A percentile compares a stretch with the other conserved stretches of the same genome.
Evolutionary conservation across 2,888 invertebrate species (phyloP).

Genomic region (Cheilosia scutellata): DNA sequence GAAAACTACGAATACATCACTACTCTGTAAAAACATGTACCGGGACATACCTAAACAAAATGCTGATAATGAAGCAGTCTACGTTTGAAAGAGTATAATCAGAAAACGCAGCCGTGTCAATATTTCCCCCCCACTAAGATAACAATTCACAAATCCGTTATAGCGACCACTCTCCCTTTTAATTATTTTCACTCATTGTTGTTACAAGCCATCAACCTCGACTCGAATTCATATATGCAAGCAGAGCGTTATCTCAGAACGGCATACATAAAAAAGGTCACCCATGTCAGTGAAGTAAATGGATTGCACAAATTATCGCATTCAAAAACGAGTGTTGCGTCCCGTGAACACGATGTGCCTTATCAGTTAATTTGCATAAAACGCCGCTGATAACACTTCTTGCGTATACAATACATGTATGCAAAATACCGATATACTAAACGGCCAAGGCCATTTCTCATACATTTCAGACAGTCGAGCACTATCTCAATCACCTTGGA

Average conservation of each 20-base stretch:
- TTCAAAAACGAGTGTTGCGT: slow-evolving; percentile 1
- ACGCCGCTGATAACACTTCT: slow-evolving; percentile 12
- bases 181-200: neutral
- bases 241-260: slow-evolving; percentile 22
- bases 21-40: no score
- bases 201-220: slow-evolving; percentile 26
- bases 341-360: neutral
- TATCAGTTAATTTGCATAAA: slow-evolving; percentile 42
- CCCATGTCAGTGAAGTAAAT: slow-evolving; percentile 38
- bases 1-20: no score
- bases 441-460: slow-evolving; percentile 15
- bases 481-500: slow-evolving; percentile 46
- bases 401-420: neutral
- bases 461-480: neutral
- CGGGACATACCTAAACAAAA: no score
- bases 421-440: neutral
- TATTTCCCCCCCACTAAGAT: slow-evolving; percentile 4
- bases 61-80: slow-evolving; percentile 3
- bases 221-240: neutral
- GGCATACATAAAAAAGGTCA: slow-evolving; percentile 49
- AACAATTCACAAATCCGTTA: slow-evolving; percentile 1
- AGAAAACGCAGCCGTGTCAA: neutral
- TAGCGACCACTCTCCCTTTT: slow-evolving; percentile 5
- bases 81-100: neutral
- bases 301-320: slow-evolving; percentile 40